Evolutionary conservation across 2,888 invertebrate species (phyloP).

Genomic region (Gnatocerus cornutus): DNA sequence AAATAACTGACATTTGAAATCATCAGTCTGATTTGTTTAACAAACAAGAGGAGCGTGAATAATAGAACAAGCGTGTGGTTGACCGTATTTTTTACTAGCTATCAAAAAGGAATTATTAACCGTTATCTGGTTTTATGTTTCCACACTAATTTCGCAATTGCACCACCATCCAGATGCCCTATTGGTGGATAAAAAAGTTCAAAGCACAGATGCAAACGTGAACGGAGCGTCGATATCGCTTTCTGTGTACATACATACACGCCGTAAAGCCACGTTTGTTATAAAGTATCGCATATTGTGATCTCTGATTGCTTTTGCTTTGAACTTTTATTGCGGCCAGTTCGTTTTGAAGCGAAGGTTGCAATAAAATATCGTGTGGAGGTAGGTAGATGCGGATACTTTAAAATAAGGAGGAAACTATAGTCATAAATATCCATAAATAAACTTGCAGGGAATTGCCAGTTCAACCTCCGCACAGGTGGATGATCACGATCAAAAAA

Average conservation of each 20-base stretch:
- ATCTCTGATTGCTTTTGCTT: constrained; percentile 46
- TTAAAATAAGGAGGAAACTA: constrained; percentile 4
- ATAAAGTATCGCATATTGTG: constrained; percentile 49
- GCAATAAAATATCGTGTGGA: constrained; percentile 33
- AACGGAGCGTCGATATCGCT: constrained; percentile 44
- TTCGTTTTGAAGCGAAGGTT: constrained; percentile 33
- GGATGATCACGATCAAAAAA: neutral
- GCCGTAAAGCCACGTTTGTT: constrained; percentile 50
- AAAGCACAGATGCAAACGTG: constrained; percentile 50
- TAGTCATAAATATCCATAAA: constrained; percentile 3
- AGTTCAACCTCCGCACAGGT: neutral
- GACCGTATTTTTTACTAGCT: constrained; percentile 58
- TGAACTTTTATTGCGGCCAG: constrained; percentile 47
- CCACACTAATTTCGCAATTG: constrained; percentile 55
- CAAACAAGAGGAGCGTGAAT: constrained; percentile 40
- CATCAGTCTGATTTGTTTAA: neutral
- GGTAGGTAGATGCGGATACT: constrained; percentile 3
- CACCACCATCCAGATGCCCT: constrained; percentile 48
- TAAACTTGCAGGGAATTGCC: neutral
- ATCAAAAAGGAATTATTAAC: constrained; percentile 62
- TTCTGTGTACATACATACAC: constrained; percentile 43
- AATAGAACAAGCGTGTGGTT: constrained; percentile 43
- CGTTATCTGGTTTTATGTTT: constrained; percentile 58
- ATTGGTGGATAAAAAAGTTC: constrained; percentile 42
- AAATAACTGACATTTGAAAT: constrained; percentile 4